phyloP scores from a whole-genome alignment of 1,140 invertebrate species.

The Apolygus lucorum region DNA sequence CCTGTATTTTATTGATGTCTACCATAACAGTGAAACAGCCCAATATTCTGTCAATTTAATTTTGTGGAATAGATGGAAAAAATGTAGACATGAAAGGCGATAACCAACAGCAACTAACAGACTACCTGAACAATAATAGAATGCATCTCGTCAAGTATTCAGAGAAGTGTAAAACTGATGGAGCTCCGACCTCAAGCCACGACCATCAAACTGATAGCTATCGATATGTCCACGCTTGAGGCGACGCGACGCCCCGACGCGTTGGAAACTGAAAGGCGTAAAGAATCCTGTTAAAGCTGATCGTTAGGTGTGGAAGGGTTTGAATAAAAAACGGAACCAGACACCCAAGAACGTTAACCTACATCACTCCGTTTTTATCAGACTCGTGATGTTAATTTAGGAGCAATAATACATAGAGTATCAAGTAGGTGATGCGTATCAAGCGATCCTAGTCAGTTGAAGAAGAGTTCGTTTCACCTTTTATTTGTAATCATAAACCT shows the following conservation, averaged over 20 bases:
- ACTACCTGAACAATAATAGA: too few relatives aligned
- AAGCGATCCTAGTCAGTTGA: too few relatives aligned
- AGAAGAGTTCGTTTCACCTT: too few relatives aligned
- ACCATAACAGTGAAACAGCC: too few relatives aligned
- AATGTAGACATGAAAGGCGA: too few relatives aligned
- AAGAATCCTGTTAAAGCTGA: constrained; percentile 2
- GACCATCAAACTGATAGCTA: not conserved
- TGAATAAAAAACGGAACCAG: constrained; percentile 2
- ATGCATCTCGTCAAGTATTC: not conserved
- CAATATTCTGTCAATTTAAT: too few relatives aligned
- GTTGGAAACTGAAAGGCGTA: constrained; percentile 3
- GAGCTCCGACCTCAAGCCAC: constrained; percentile 9
- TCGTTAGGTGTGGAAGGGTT: not conserved
- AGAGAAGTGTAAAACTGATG: not conserved
- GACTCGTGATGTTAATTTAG: not conserved
- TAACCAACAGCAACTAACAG: too few relatives aligned
- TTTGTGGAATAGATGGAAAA: too few relatives aligned
- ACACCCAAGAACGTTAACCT: not conserved
- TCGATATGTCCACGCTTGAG: not conserved
- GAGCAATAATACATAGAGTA: too few relatives aligned
- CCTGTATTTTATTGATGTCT: too few relatives aligned
- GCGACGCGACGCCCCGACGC: not conserved
- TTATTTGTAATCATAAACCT: too few relatives aligned
- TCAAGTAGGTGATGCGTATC: too few relatives aligned
- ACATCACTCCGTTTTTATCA: not conserved